phyloP scores from a whole-genome alignment of 2,888 invertebrate species.

The Digitonthophagus gazella region DNA sequence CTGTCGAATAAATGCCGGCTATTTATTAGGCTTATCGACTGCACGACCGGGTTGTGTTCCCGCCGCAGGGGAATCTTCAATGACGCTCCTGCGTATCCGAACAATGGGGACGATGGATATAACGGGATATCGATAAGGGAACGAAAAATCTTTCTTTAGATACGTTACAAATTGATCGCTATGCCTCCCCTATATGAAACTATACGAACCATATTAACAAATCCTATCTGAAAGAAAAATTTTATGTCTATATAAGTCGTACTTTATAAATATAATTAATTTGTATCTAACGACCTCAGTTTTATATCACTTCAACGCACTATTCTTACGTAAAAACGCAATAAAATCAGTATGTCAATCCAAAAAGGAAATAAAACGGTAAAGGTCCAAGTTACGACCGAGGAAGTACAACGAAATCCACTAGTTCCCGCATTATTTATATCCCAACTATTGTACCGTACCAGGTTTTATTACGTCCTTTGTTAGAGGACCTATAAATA shows the following conservation, averaged over 20 bases:
- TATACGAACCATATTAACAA: too few species aligned
- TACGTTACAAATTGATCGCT: conserved; percentile 3
- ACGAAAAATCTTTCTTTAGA: neutral
- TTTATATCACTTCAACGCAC: conserved; percentile 1
- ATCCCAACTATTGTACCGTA: neutral
- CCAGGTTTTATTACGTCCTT: neutral
- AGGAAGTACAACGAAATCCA: neutral
- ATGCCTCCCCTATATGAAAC: too few species aligned
- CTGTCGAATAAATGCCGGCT: conserved; percentile 22
- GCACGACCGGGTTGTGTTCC: conserved; percentile 2
- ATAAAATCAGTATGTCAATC: neutral
- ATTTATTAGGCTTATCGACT: conserved; percentile 26
- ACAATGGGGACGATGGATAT: conserved; percentile 3
- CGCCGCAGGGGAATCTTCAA: neutral
- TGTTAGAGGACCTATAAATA: neutral
- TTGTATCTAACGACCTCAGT: neutral
- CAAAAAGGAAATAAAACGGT: neutral
- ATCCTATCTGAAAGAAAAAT: too few species aligned
- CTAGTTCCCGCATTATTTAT: neutral
- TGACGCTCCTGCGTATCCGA: neutral
- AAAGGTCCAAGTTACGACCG: neutral
- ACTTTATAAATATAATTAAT: neutral
- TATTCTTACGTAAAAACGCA: neutral
- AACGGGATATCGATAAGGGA: conserved; percentile 16
- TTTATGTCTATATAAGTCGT: neutral